phyloP scores from a whole-genome alignment of 2,113 vertebrate genomes.

The Cyprinodon variegatus region DNA sequence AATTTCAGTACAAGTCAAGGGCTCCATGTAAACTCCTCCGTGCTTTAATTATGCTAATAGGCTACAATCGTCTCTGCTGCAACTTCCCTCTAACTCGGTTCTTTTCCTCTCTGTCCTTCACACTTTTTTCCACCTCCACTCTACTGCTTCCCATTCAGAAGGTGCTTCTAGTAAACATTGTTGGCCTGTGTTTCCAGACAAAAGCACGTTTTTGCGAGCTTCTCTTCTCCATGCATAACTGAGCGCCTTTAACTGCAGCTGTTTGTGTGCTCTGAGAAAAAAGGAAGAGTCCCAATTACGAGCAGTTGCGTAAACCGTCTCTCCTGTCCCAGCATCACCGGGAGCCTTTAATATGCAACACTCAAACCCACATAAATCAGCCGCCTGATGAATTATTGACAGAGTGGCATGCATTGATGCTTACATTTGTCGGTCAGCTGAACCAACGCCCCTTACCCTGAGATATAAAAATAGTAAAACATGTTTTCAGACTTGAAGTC shows the following conservation, averaged over 20 bases:
- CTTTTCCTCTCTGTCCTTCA: conserved; percentile 20
- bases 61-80: conserved; percentile 32
- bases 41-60: conserved; percentile 60
- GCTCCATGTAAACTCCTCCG: conserved; percentile 41
- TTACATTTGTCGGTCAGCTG: conserved; percentile 1
- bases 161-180: background rate
- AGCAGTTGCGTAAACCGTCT: conserved; percentile 46
- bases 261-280: conserved; percentile 11
- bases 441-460: background rate
- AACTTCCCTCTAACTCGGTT: conserved; percentile 31
- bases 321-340: conserved; percentile 31
- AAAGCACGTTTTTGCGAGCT: conserved; percentile 11
- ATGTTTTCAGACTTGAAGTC: conserved; percentile 50
- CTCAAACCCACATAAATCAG: conserved; percentile 62
- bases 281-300: conserved; percentile 42
- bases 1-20: conserved; percentile 41
- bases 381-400: conserved; percentile 65
- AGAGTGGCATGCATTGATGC: conserved; percentile 29
- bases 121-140: conserved; percentile 8
- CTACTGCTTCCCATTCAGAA: background rate
- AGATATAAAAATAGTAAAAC: conserved; percentile 35
- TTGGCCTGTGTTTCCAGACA: background rate
- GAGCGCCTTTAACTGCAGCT: background rate
- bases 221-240: conserved; percentile 7
- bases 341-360: conserved; percentile 57